Evolutionary conservation across 2,797 vertebrate species (phyloP).

Genomic region (Paratrypauchen microcephalus): DNA sequence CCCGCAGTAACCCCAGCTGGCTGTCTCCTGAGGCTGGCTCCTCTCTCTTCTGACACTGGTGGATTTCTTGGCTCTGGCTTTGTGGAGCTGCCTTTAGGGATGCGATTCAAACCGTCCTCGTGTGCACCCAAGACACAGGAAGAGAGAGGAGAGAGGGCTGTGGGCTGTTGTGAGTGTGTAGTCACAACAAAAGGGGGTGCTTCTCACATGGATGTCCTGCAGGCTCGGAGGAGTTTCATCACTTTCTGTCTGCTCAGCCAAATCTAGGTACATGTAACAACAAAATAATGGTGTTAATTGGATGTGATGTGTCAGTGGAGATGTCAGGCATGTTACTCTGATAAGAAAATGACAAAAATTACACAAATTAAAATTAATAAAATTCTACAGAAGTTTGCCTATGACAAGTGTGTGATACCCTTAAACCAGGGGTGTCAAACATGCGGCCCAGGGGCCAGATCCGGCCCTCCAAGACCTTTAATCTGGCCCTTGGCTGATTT

Average conservation of each 20-base stretch:
- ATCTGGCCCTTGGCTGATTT: too few species aligned
- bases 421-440: too few species aligned
- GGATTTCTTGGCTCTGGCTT: conserved; percentile 41
- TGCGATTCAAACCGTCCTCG: conserved; percentile 41
- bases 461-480: too few species aligned
- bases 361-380: too few species aligned
- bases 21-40: conserved; percentile 30
- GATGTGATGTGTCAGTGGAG: background rate
- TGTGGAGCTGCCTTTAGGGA: conserved; percentile 49
- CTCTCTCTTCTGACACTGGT: conserved; percentile 34
- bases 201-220: conserved; percentile 22
- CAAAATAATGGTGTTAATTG: conserved; percentile 19
- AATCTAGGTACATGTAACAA: conserved; percentile 19
- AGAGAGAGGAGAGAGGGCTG: conserved; percentile 13
- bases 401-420: too few species aligned
- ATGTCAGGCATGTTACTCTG: background rate
- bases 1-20: conserved; percentile 41
- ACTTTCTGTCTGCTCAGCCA: background rate
- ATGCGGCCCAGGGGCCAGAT: too few species aligned
- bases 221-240: conserved; percentile 26
- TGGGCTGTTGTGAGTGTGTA: conserved; percentile 28
- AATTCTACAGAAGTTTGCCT: too few species aligned
- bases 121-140: conserved; percentile 16
- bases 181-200: conserved; percentile 20
- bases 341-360: too few species aligned